Evolutionary conservation across 2,888 invertebrate species (phyloP), one percentile per base, ranked within the genome.

Genomic region (Tinea semifulvella): DNA sequence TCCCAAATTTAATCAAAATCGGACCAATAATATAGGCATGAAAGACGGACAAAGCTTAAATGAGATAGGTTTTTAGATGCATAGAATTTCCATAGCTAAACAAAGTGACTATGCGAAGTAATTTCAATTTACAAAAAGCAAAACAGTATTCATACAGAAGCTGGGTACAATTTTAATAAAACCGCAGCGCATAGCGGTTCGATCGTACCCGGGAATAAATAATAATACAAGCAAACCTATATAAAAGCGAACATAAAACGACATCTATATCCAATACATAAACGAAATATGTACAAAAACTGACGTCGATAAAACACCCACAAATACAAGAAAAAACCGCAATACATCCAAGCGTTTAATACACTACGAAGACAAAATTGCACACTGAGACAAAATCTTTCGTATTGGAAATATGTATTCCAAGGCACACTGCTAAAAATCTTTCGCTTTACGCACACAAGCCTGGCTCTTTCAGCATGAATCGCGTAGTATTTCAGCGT

Each of bases 201-300:
- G 20, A 31, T 20, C 28, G 28, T 22, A 19, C 38, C 43, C 43
- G 14, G 43, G 40, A 46, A 46, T 46, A 46, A 46, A 43, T 46
- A 43, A 46, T 43, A 46, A 38, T 40, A 43, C 43, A 43, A 27
- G 19, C 35, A 14, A 38, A 13, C 22, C 22, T 8, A 28, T 35
- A 46, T 42, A 28, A 20, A 40, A 40, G 40, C 25, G 16, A 18
- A 31, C 26, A 42, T 36, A 42, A 46, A 43, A 43, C 46, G 39
- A 42, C 62, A 66, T 68, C 67, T 69, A 70, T 68, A 70, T 69
- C 65, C 65, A 53, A 62, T 63, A 72, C 68, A 70, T 71, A 71
- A 69, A 77, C 31, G 31, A 31, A 43, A 75, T 77, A 72, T 74
- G 68, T 75, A 79, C 72, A 76, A 76, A 79, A 80, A 79, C 25